Evolutionary conservation across 2,888 invertebrate genomes (phyloP).

Genomic region (Parnassius orleans): DNA sequence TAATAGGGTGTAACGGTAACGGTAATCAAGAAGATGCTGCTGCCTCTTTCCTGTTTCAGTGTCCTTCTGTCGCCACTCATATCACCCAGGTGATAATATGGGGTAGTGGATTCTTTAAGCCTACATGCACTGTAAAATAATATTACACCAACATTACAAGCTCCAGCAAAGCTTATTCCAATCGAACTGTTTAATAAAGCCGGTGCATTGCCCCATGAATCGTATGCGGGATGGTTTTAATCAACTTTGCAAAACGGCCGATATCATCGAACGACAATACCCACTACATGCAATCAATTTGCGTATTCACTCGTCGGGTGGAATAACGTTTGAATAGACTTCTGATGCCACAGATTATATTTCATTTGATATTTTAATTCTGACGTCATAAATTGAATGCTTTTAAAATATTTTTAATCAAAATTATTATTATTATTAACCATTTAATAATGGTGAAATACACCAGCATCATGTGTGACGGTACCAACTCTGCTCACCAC

Average conservation of each 20-base stretch:
- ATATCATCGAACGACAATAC: slow-evolving; percentile 48
- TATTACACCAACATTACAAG: background rate
- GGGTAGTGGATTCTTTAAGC: too few species aligned
- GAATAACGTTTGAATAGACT: slow-evolving; percentile 26
- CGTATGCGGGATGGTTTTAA: slow-evolving; percentile 42
- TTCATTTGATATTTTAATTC: slow-evolving; percentile 16
- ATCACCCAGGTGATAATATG: too few species aligned
- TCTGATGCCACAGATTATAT: slow-evolving; percentile 26
- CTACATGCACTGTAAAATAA: too few species aligned
- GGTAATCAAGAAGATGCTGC: too few species aligned
- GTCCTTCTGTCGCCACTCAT: too few species aligned
- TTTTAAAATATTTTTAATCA: too few species aligned
- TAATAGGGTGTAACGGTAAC: too few species aligned
- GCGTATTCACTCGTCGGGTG: slow-evolving; percentile 56
- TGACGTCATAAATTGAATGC: background rate
- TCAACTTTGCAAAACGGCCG: slow-evolving; percentile 50
- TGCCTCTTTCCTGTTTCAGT: too few species aligned
- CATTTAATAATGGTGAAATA: too few species aligned
- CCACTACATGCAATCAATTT: slow-evolving; percentile 57
- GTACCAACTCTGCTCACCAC: too few species aligned
- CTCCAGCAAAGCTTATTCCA: background rate
- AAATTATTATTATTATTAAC: too few species aligned
- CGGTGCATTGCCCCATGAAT: slow-evolving; percentile 14
- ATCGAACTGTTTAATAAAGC: slow-evolving; percentile 13
- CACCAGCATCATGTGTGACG: too few species aligned